A percentile compares a stretch with the other conserved stretches of the same genome.
These are phyloP conservation scores for Eueides isabella DNA, from an alignment of 1,140 invertebrate genomes.

Conservation along the genomic window DNA sequence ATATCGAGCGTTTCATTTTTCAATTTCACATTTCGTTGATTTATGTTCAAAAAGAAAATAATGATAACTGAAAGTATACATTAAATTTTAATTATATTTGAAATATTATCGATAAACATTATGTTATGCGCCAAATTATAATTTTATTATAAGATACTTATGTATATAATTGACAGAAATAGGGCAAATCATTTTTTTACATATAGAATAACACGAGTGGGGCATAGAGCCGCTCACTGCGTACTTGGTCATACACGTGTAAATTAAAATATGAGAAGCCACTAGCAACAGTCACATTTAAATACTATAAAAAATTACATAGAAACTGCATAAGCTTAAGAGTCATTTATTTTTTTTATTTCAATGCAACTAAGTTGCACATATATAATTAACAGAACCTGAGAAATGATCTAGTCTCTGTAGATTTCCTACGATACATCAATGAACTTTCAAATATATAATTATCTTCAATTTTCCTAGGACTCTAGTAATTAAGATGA, in stretches of 20 bases:
- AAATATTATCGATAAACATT: background rate
- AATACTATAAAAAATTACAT: background rate
- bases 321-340: background rate
- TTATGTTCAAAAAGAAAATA: background rate
- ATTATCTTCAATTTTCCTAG: background rate
- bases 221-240: background rate
- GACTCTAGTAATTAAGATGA: background rate
- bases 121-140: background rate
- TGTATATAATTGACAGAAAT: background rate
- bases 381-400: background rate
- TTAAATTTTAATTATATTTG: background rate
- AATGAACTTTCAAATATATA: conserved; percentile 10
- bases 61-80: background rate
- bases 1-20: conserved; percentile 21
- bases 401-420: background rate
- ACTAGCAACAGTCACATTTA: background rate
- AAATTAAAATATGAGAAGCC: background rate
- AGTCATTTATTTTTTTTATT: conserved; percentile 25
- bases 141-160: background rate
- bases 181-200: background rate
- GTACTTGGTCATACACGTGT: conserved; percentile 17
- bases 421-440: conserved; percentile 6
- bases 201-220: no score
- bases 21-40: conserved; percentile 12
- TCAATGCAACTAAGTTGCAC: conserved; percentile 25